Conservation (phyloP, 2,797 vertebrate species). For the Eleutherodactylus coqui region DNA sequence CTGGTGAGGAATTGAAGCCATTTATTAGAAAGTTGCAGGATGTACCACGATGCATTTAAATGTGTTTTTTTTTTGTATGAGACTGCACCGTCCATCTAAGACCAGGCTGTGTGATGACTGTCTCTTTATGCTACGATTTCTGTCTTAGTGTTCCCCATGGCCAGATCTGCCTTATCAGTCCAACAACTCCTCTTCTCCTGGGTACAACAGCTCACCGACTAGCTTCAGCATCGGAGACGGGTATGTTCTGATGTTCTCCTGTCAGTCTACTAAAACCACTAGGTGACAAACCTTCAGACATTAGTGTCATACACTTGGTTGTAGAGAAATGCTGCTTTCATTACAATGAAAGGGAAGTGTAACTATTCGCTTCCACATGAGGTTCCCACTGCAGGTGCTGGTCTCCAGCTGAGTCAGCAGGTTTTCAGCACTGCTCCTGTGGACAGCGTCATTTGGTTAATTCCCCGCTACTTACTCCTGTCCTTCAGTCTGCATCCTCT, state of each 20-base stretch:
- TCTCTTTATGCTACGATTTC: not conserved
- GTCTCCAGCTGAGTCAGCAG: not conserved
- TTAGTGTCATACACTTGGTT: no score
- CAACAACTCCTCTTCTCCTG: slow-evolving; percentile 83
- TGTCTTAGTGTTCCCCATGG: slow-evolving; percentile 89
- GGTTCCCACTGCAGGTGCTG: not conserved
- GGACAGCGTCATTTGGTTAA: slow-evolving; percentile 18
- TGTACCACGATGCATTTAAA: not conserved
- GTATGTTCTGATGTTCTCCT: not conserved
- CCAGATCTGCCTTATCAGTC: slow-evolving; percentile 85
- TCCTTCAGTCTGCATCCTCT: not conserved
- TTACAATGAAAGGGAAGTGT: no score
- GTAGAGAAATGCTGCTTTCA: no score
- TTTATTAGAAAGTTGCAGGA: not conserved
- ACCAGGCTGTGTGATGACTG: not conserved
- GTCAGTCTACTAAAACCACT: no score
- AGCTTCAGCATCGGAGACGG: slow-evolving; percentile 78
- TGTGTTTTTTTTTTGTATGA: not conserved
- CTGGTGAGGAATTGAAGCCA: no score
- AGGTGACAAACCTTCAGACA: no score
- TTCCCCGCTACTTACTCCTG: not conserved
- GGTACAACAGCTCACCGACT: slow-evolving; percentile 88
- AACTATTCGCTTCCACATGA: no score
- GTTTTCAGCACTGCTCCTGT: slow-evolving; percentile 38
- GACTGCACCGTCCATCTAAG: not conserved